phyloP scores from a whole-genome alignment of 2,797 vertebrate species.

The Bovichtus variegatus region DNA sequence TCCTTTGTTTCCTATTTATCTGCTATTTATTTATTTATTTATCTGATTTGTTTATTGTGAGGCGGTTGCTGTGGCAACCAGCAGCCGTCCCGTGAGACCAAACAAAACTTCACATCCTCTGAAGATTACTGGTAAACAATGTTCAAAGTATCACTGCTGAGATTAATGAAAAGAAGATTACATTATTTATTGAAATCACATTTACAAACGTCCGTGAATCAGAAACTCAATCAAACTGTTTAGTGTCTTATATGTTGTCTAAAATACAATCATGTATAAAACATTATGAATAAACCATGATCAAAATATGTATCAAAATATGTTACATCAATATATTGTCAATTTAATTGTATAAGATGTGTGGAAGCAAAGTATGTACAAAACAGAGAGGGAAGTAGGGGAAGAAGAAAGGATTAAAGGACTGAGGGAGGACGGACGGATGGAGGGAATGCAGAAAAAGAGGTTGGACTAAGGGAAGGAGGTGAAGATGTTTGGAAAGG shows the following conservation, averaged over 20 bases:
- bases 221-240: background rate
- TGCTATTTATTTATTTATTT: no score
- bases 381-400: background rate
- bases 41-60: conserved; percentile 36
- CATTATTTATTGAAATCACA: conserved; percentile 29
- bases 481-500: background rate
- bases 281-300: background rate
- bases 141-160: background rate
- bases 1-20: conserved; percentile 36
- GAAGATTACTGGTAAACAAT: background rate
- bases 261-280: background rate
- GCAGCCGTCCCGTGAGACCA: background rate
- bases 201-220: conserved; percentile 3
- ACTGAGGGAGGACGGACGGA: background rate
- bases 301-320: conserved; percentile 6
- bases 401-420: background rate
- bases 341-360: background rate
- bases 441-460: background rate
- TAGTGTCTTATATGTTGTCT: background rate
- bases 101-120: background rate
- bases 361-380: background rate
- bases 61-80: conserved; percentile 42
- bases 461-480: background rate
- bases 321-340: conserved; percentile 11
- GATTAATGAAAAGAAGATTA: background rate